Conservation (phyloP, 2,113 vertebrate species). For the Microcebus jonahi region DNA sequence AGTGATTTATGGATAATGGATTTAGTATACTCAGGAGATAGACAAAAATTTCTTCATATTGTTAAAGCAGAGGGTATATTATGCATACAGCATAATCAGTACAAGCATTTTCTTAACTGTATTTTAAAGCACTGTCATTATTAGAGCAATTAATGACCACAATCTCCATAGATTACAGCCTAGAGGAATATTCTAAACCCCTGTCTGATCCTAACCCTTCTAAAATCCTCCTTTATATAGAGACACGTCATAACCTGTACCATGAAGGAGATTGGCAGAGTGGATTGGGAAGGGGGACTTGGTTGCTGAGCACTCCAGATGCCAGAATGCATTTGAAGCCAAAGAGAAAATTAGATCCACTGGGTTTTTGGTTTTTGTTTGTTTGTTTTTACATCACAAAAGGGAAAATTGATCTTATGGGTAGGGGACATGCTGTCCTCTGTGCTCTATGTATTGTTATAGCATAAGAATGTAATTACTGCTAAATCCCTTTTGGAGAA, state of each 20-base stretch:
- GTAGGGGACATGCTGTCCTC: neutral
- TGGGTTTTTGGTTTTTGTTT: neutral
- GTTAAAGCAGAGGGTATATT: neutral
- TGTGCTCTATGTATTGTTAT: neutral
- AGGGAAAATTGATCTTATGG: neutral
- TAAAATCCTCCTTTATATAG: neutral
- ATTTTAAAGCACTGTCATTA: neutral
- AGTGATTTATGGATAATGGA: neutral
- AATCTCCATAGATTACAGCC: neutral
- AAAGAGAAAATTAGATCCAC: neutral
- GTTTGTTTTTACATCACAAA: neutral
- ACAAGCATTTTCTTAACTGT: conserved; percentile 26
- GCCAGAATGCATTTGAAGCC: conserved; percentile 21
- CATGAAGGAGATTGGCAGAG: neutral
- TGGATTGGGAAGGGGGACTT: neutral
- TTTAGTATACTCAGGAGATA: neutral
- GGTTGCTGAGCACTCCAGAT: neutral
- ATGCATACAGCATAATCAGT: neutral
- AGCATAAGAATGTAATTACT: neutral
- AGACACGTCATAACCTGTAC: neutral
- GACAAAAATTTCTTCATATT: neutral
- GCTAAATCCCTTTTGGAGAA: neutral
- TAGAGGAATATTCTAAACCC: neutral
- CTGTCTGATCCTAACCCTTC: neutral
- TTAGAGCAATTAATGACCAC: neutral